phyloP scores from a whole-genome alignment of 2,888 invertebrate genomes.

The Agrotis clavis region DNA sequence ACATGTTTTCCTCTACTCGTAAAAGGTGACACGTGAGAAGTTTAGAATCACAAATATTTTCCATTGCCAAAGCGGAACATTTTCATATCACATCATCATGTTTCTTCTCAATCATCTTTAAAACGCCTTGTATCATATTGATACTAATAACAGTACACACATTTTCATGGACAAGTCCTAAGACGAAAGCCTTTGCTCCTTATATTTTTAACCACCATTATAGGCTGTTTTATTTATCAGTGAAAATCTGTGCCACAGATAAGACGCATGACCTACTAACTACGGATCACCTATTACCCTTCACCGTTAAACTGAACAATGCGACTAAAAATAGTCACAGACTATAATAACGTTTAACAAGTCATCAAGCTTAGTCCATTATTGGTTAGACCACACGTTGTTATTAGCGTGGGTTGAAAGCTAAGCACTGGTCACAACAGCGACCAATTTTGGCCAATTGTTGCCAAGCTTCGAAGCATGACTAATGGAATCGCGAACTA shows the following conservation, averaged over 20 bases:
- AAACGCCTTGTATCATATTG: no score
- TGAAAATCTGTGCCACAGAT: neutral
- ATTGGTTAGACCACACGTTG: slow-evolving; percentile 34
- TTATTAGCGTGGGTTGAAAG: slow-evolving; percentile 43
- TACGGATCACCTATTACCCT: slow-evolving; percentile 34
- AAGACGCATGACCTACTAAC: slow-evolving; percentile 19
- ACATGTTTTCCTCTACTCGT: neutral
- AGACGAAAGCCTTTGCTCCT: neutral
- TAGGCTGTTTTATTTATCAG: slow-evolving; percentile 2
- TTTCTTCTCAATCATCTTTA: no score
- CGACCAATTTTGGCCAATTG: slow-evolving; percentile 44
- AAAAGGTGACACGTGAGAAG: neutral
- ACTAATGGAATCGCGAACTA: slow-evolving; percentile 56
- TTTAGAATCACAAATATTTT: neutral
- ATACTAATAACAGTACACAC: neutral
- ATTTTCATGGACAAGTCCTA: neutral
- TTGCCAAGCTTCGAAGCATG: slow-evolving; percentile 41
- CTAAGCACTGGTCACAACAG: slow-evolving; percentile 10
- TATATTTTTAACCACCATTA: no score
- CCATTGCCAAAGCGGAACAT: neutral
- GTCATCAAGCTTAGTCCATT: slow-evolving; percentile 32
- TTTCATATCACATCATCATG: no score
- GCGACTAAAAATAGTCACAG: slow-evolving; percentile 38
- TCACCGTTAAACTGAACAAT: slow-evolving; percentile 10
- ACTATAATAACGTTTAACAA: slow-evolving; percentile 20